A percentile compares a stretch with the other conserved stretches of the same genome.
Evolutionary conservation across 2,797 vertebrate genomes (phyloP).

Genomic region (Chlorospingus semifuscus): DNA sequence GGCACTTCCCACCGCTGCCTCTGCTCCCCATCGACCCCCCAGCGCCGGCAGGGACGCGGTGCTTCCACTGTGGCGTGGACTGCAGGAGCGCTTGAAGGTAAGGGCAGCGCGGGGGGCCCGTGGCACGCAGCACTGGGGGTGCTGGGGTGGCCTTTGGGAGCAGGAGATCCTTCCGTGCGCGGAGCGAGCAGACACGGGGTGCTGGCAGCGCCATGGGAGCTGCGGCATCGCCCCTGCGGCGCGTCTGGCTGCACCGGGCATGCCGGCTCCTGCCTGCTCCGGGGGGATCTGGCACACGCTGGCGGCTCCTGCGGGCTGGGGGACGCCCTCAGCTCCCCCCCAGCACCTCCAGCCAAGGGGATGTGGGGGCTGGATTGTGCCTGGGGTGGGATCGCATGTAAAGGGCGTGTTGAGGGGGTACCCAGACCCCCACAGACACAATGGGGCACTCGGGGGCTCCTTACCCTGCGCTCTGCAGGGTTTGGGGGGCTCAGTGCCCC

Average conservation of each 20-base stretch:
- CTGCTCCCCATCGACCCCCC: background rate
- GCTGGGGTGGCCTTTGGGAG: background rate
- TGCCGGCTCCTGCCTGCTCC: background rate
- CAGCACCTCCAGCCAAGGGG: background rate
- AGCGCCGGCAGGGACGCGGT: background rate
- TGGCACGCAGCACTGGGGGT: background rate
- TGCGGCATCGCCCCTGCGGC: background rate
- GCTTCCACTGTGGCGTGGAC: background rate
- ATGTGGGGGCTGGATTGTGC: background rate
- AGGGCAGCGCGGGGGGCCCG: background rate
- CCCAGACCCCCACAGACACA: background rate
- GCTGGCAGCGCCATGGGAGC: background rate
- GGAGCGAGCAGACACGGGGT: fast-evolving
- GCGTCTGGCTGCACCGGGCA: background rate
- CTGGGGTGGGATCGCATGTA: too few relatives aligned
- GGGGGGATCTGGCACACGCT: background rate
- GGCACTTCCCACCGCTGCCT: background rate
- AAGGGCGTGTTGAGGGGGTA: background rate
- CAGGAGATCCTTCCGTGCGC: background rate
- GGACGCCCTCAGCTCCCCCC: background rate
- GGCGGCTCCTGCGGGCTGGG: background rate
- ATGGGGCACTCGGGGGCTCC: background rate
- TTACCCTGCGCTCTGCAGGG: fast-evolving
- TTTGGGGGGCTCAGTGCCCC: fast-evolving
- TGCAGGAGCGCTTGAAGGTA: background rate